Conservation (phyloP, 2,888 invertebrate species). For the Metallyticus violacea region DNA sequence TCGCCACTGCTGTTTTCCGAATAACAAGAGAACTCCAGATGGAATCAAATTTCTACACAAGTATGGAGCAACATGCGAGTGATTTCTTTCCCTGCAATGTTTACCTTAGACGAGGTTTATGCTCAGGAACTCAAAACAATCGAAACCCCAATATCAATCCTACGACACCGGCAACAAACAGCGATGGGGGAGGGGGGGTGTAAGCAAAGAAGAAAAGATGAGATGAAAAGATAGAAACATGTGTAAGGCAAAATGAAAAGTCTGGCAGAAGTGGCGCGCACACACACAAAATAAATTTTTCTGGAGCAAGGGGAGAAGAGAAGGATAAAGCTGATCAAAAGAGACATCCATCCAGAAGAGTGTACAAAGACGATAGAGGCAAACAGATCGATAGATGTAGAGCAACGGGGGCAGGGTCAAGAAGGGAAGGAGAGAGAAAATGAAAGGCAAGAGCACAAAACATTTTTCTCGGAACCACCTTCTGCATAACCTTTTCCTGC, state of each 20-base stretch:
- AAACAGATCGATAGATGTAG: neutral
- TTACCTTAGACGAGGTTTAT: neutral
- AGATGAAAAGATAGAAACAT: neutral
- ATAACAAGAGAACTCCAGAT: neutral
- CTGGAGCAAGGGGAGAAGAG: neutral
- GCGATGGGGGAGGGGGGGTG: too few relatives aligned
- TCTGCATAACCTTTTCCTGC: neutral
- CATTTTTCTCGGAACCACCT: neutral
- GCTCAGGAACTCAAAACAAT: neutral
- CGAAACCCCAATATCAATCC: neutral
- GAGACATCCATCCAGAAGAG: slow-evolving; percentile 14
- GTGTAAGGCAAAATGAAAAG: slow-evolving; percentile 6
- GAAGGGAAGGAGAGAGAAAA: neutral
- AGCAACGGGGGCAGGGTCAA: neutral
- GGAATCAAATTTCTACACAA: neutral
- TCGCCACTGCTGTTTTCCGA: too few relatives aligned
- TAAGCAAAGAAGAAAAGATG: neutral
- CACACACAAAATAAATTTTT: neutral
- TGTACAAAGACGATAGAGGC: slow-evolving; percentile 8
- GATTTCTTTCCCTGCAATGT: neutral
- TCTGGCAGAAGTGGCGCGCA: neutral
- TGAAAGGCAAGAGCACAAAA: neutral
- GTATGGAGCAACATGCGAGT: neutral
- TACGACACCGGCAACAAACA: neutral
- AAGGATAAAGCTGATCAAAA: slow-evolving; percentile 10